Evolutionary conservation across 2,888 invertebrate genomes (phyloP), one percentile per base, ranked within the genome.

Genomic region (Sylvicola fuscatus): DNA sequence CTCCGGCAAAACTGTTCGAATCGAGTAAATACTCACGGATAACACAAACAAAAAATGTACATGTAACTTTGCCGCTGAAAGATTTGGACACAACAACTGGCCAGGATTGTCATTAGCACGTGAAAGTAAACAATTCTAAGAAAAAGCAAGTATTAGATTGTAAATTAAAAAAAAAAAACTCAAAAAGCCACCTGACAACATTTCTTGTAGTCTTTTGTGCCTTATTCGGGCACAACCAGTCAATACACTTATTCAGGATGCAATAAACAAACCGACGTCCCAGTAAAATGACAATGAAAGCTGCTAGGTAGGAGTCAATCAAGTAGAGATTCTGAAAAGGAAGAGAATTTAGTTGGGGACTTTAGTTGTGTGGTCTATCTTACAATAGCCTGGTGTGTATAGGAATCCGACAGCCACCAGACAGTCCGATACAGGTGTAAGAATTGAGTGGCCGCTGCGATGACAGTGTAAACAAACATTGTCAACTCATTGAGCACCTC

Each of bases 381-480:
- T 61, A 92, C 93, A 72, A 95, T 71, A 39, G 84, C 78, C 51
- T 86, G 81, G 48, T 73, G 74, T 39, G 79, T 82, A 52, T 86
- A 78, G 0, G 92, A 89, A 52, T 93, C 78, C 1, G 92, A 89
- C 36, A 95, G 58, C 97, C 97, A 98, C 92, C 93, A 98, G 11
- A 87, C 81, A 2, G 90, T 92, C 45, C 89, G 73, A 52, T 97
- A 97, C 27, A 97, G 66, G 61, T 97, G 90, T 30, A 97, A 65
- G 52, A 92, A 87, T 60, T 98, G 97, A 37, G 93, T 65, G 37
- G 75, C 77, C 14, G 84, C 74, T 0, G 81, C 76, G 31, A 81
- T 66, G 16, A 79, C 56, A 1, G 79, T 78, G 52, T 84, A 86
- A 10, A 78, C 58, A 53, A 90, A 79, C 52, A 87, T 77, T 49